phyloP scores from a whole-genome alignment of 2,888 invertebrate genomes.

The Patella depressa region DNA sequence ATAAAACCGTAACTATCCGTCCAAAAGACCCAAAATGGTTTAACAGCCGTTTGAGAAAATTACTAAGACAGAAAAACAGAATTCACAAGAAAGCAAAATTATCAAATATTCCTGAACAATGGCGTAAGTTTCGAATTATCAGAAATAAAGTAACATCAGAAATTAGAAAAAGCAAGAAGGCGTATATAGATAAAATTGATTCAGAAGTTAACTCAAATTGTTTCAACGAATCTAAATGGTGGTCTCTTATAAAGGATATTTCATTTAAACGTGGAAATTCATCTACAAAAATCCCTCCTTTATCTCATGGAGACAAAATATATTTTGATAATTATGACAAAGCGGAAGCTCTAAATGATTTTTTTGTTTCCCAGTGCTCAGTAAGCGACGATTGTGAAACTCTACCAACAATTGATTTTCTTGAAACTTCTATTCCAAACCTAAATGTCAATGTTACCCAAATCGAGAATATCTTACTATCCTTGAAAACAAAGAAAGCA shows the following conservation, averaged over 20 bases:
- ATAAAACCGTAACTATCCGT: neutral
- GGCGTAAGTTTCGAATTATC: neutral
- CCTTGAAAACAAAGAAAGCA: neutral
- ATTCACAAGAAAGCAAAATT: neutral
- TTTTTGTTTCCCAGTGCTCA: too few relatives aligned
- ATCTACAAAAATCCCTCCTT: neutral
- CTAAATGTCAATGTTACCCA: too few relatives aligned
- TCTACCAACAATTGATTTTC: too few relatives aligned
- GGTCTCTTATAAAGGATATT: neutral
- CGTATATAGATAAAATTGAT: neutral
- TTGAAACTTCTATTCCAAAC: too few relatives aligned
- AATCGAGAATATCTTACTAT: neutral
- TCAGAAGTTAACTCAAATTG: too few relatives aligned
- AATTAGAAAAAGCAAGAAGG: neutral
- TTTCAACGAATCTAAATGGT: neutral
- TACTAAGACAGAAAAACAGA: neutral
- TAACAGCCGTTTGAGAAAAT: too few relatives aligned
- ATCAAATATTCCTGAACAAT: neutral
- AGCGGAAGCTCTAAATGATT: too few relatives aligned
- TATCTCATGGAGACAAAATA: neutral
- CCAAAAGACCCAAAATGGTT: too few relatives aligned
- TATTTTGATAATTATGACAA: too few relatives aligned
- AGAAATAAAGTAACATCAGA: neutral
- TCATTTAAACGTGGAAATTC: conserved; percentile 4
- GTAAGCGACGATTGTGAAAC: too few relatives aligned